A percentile compares a stretch with the other conserved stretches of the same genome.
These are phyloP conservation scores for Leptarthrus brevirostris DNA, from an alignment of 2,888 invertebrate genomes.

Conservation along the genomic window DNA sequence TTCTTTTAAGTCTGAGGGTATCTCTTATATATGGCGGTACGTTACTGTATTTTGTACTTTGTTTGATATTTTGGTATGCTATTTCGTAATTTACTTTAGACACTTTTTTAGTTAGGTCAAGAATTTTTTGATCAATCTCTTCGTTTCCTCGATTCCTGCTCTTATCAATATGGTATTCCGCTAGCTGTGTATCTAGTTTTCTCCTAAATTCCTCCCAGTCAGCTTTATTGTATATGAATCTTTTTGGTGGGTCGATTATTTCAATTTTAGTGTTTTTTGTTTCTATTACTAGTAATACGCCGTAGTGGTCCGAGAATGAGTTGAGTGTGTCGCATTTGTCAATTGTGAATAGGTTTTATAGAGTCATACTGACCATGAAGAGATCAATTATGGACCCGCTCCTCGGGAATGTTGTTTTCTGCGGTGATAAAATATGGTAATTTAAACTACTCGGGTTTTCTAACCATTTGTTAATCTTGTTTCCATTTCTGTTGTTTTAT, in stretches of 20 bases:
- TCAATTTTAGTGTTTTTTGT: neutral
- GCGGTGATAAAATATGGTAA: neutral
- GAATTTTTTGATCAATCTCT: neutral
- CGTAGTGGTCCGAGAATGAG: neutral
- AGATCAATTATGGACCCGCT: neutral
- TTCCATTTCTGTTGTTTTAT: neutral
- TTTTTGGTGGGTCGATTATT: neutral
- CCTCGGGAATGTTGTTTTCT: neutral
- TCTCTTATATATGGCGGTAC: too few relatives aligned
- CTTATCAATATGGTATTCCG: neutral
- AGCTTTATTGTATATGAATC: neutral
- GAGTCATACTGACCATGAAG: neutral
- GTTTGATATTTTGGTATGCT: too few relatives aligned
- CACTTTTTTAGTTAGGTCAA: neutral
- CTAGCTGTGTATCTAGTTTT: neutral
- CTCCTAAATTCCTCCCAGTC: neutral
- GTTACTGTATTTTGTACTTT: too few relatives aligned
- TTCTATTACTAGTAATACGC: neutral
- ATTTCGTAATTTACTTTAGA: too few relatives aligned
- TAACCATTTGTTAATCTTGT: neutral
- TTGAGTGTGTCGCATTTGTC: neutral
- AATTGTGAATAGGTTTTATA: neutral
- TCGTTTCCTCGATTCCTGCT: neutral
- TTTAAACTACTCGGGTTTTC: neutral
- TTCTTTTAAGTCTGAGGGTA: too few relatives aligned